Evolutionary conservation across 2,888 invertebrate species (phyloP).

Genomic region (Tenodera sinensis): DNA sequence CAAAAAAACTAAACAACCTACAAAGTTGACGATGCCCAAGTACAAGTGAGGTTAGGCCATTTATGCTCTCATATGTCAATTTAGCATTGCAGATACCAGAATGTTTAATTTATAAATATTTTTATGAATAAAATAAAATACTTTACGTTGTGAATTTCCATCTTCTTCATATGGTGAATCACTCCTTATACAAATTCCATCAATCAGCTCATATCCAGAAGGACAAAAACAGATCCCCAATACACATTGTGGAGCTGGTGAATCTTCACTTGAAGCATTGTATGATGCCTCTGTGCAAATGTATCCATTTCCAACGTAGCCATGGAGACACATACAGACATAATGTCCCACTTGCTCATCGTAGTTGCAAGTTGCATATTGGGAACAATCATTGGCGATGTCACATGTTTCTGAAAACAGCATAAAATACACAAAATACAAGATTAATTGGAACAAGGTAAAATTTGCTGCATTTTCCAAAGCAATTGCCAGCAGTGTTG

Average conservation of each 20-base stretch:
- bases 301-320: slow-evolving; percentile 72
- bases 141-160: neutral
- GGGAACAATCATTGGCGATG: slow-evolving; percentile 55
- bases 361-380: slow-evolving; percentile 49
- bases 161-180: neutral
- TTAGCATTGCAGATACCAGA: too few relatives aligned
- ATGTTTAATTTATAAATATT: neutral
- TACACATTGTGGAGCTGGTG: slow-evolving; percentile 51
- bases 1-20: too few relatives aligned
- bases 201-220: slow-evolving; percentile 50
- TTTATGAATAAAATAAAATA: neutral
- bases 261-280: slow-evolving; percentile 30
- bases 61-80: too few relatives aligned
- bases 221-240: slow-evolving; percentile 58
- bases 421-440: neutral
- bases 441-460: too few relatives aligned
- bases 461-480: too few relatives aligned
- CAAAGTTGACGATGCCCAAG: too few relatives aligned
- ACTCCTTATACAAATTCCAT: slow-evolving; percentile 16
- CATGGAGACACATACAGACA: slow-evolving; percentile 65
- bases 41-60: too few relatives aligned
- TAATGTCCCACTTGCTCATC: slow-evolving; percentile 42
- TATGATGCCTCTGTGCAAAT: slow-evolving; percentile 35
- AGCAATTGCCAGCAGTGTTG: too few relatives aligned
- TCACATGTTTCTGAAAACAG: slow-evolving; percentile 48